Base-by-base conservation (phyloP, 1,140 invertebrate species). In the Brachionus rotundiformis region DNA sequence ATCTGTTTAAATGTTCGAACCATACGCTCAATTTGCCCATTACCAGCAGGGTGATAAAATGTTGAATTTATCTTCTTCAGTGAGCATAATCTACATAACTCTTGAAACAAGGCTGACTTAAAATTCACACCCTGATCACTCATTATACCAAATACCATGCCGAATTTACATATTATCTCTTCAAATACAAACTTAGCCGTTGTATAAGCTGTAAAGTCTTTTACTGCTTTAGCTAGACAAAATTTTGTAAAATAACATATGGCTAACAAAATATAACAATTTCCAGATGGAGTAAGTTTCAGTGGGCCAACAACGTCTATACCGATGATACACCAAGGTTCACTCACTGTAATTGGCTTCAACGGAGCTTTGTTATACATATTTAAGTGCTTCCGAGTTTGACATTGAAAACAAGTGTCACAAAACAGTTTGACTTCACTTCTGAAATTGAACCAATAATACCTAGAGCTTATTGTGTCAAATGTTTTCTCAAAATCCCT, bases 241-340 rank as follows among this genome's bases (percentile, higher is more conserved):
- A 85, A 85, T 80, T 87, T 89, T 5, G 84, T 88, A 79, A 89
- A 89, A 82, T 83, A 81, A 82, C 87, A 85, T 59, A 83, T 81
- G 8, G 86, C 73, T 4, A 87, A 85, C 3, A 88, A 44, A 13
- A 88, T 84, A 83, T 87, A 87, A 82, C 83, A 84, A 75, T 85
- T 83, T 19, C 84, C 75, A 11, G 23, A 23, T 29, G 81, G 54
- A 27, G 83, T 83, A 76, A 82, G 16, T 8, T 83, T 47, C 16
- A 82, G 11, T 82, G 82, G 73, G 23, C 83, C 83, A 16, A 84
- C 23, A 59, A 83, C 83, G 49, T 84, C 83, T 29, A 83, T 71
- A 36, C 59, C 80, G 11, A 82, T 19, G 19, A 79, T 77, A 54
- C 83, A 73, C 82, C 82, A 77, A 11, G 83, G 83, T 23, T 71